Percentiles rank a stretch among this genome's conserved stretches.
These are phyloP conservation scores for Asteroscopus sphinx DNA, from an alignment of 2,888 invertebrate species.

Conservation along the genomic window DNA sequence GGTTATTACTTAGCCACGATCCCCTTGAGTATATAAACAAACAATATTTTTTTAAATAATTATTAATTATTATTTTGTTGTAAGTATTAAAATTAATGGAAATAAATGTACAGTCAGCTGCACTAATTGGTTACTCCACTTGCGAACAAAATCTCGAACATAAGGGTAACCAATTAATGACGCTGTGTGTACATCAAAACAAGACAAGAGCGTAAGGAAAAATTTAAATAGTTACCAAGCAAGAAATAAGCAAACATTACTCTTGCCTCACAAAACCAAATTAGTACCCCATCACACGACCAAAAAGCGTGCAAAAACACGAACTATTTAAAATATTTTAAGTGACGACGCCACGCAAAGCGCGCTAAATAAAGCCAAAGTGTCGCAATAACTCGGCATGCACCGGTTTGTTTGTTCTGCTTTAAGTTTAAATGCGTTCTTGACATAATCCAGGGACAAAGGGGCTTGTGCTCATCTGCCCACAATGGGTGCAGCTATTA, in stretches of 20 bases:
- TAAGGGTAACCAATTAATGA: too few relatives aligned
- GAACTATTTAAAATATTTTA: constrained; percentile 54
- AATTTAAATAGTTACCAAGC: constrained; percentile 3
- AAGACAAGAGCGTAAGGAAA: background rate
- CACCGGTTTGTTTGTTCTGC: constrained; percentile 64
- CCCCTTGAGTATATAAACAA: too few relatives aligned
- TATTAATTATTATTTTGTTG: too few relatives aligned
- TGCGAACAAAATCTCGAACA: too few relatives aligned
- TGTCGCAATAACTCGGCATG: constrained; percentile 62
- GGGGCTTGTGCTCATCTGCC: constrained; percentile 67
- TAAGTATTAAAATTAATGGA: too few relatives aligned
- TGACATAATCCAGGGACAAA: constrained; percentile 69
- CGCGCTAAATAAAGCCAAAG: constrained; percentile 55
- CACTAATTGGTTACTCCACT: too few relatives aligned
- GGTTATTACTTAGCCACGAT: too few relatives aligned
- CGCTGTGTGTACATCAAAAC: background rate
- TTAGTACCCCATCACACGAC: constrained; percentile 22
- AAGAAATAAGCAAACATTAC: constrained; percentile 23
- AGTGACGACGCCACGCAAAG: constrained; percentile 27
- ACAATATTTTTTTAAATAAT: too few relatives aligned
- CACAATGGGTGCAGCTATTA: constrained; percentile 77
- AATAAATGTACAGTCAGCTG: too few relatives aligned
- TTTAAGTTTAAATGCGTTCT: constrained; percentile 65
- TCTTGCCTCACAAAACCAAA: constrained; percentile 34
- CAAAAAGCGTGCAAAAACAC: constrained; percentile 40